Evolutionary conservation across 1,140 invertebrate species (phyloP), one percentile per base, ranked within the genome.

Genomic region (Asbolus verrucosus): DNA sequence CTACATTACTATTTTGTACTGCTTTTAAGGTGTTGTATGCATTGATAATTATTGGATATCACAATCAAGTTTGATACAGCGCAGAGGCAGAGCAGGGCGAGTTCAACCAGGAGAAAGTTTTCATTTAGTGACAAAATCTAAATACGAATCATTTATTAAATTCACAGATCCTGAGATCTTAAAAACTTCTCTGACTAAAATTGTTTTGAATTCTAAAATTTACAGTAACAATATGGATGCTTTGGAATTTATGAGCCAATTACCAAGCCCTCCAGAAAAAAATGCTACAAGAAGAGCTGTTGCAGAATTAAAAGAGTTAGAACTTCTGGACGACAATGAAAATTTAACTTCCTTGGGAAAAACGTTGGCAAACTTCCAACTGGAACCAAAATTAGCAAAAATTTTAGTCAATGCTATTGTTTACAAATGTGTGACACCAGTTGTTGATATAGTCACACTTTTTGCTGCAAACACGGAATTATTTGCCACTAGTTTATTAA

Each of bases 91-190:
- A 69, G 92, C 92, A 18, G 92, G 92, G 21, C 85, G 91, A 2
- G 89, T 92, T 24, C 83, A 88, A 73, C 83, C 90, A 1, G 94
- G 94, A 2, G 89, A 92, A 79, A 89, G 90, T 77, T 95, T 90
- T 77, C 93, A 94, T 79, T 80, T 96, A 4, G 88, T 92, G 69
- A 85, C 87, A 2, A 78, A 81, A 72, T 72, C 80, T 13, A 81
- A 84, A 14, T 85, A 79, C 36, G 74, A 85, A 0, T 65, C 78
- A 1, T 82, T 92, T 6, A 31, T 75, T 0, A 72, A 82, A 5
- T 87, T 85, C 73, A 84, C 88, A 0, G 27, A 84, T 13, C 89
- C 91, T 0, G 88, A 91, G 73, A 82, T 92, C 36, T 80, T 87
- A 39, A 81, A 87, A 24, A 84, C 83, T 59, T 85, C 89, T 1